Conservation (phyloP, 37 sponge, comb jelly and placozoan genomes). For the Dysidea cf. avara region DNA sequence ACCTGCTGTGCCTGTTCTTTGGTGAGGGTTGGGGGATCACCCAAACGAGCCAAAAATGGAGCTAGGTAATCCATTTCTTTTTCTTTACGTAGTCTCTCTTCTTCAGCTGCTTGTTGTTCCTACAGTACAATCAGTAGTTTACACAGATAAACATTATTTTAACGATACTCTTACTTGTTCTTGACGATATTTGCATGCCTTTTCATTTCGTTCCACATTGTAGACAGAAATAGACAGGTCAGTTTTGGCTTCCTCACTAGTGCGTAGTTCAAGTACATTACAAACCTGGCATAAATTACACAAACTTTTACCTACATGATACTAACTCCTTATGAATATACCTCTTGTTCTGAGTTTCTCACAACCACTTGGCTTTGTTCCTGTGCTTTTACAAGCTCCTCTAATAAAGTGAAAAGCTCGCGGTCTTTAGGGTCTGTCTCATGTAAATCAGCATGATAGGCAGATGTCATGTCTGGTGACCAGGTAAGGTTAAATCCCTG, state of each 20-base stretch:
- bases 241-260: constrained; percentile 65
- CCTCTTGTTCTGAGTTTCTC: constrained; percentile 77
- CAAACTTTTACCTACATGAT: neutral
- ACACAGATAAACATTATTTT: neutral
- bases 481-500: constrained; percentile 47
- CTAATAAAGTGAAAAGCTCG: constrained; percentile 62
- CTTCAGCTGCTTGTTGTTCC: constrained; percentile 73
- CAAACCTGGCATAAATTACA: constrained; percentile 17
- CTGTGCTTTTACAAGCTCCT: constrained; percentile 58
- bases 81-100: constrained; percentile 87
- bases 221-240: constrained; percentile 80
- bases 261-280: constrained; percentile 47
- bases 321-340: constrained; percentile 7
- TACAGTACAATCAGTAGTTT: constrained; percentile 8
- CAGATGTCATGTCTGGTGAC: constrained; percentile 40
- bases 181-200: constrained; percentile 68
- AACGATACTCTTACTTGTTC: constrained; percentile 57
- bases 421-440: constrained; percentile 65
- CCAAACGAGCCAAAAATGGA: constrained; percentile 88
- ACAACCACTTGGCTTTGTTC: constrained; percentile 54
- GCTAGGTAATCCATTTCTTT: constrained; percentile 94
- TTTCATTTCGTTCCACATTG: constrained; percentile 90
- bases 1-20: constrained; percentile 49
- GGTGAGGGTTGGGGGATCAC: constrained; percentile 64
- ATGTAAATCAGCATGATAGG: constrained; percentile 74